A percentile compares a stretch with the other conserved stretches of the same genome.
phyloP scores from a whole-genome alignment of 2,888 invertebrate genomes.

The Tinea semifulvella region DNA sequence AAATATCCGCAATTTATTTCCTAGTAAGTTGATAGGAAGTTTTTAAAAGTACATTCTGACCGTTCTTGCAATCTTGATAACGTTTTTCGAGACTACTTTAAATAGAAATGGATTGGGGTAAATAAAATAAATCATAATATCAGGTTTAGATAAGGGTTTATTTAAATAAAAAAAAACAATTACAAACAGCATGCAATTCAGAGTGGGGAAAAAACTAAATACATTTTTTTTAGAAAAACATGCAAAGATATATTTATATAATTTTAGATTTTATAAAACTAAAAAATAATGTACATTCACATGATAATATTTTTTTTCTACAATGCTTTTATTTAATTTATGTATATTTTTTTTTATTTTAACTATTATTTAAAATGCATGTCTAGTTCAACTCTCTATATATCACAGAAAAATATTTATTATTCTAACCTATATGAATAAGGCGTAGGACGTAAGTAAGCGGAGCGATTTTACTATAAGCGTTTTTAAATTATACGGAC shows the following conservation, averaged over 20 bases:
- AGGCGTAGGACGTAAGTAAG: background rate
- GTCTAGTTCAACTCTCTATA: slow-evolving; percentile 3
- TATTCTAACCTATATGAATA: slow-evolving; percentile 5
- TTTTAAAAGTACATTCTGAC: too few relatives aligned
- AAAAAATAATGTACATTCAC: too few relatives aligned
- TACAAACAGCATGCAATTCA: background rate
- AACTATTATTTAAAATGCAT: background rate
- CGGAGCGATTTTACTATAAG: background rate
- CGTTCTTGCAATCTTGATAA: too few relatives aligned
- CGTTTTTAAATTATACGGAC: background rate
- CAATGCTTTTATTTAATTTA: background rate
- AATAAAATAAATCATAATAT: too few relatives aligned
- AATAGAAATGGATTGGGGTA: too few relatives aligned
- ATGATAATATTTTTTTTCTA: too few relatives aligned
- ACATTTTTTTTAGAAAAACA: background rate
- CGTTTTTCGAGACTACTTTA: too few relatives aligned
- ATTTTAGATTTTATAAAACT: background rate
- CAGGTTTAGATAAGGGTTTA: too few relatives aligned
- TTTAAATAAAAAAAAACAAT: background rate
- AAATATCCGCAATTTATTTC: too few relatives aligned
- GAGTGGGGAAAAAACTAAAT: background rate
- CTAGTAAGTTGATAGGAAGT: too few relatives aligned
- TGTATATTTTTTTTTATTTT: too few relatives aligned
- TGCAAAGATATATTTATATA: background rate
- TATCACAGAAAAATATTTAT: slow-evolving; percentile 9